Evolutionary conservation across 2,113 vertebrate species (phyloP).

Genomic region (Vimba vimba): DNA sequence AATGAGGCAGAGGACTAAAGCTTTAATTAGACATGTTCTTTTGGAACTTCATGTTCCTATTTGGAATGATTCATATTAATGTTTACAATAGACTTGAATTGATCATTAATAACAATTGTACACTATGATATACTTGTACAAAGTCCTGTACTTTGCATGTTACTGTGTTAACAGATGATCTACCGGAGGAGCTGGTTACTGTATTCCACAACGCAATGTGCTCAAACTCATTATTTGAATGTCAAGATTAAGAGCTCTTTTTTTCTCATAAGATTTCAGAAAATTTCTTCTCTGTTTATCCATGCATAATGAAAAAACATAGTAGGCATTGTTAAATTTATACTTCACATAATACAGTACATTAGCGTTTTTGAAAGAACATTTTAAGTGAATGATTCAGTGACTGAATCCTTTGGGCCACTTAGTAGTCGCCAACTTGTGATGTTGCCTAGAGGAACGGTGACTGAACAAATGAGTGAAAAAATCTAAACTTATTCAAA

Average conservation of each 20-base stretch:
- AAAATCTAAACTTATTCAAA: neutral
- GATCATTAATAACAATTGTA: neutral
- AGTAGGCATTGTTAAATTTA: neutral
- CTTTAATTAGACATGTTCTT: neutral
- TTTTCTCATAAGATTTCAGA: neutral
- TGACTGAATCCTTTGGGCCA: neutral
- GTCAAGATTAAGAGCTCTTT: neutral
- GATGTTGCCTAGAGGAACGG: neutral
- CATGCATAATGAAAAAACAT: neutral
- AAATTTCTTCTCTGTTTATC: neutral
- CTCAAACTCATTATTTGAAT: neutral
- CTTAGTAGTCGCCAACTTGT: no score
- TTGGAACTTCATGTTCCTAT: neutral
- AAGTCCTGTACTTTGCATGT: no score
- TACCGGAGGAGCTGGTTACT: neutral
- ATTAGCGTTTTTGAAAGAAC: neutral
- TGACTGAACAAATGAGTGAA: neutral
- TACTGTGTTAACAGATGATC: neutral
- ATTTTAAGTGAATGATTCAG: neutral
- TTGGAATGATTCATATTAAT: neutral
- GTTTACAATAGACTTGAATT: neutral
- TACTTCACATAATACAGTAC: neutral
- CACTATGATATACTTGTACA: neutral
- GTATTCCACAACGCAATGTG: neutral
- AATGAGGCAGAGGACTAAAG: neutral